Conservation (phyloP, 2,888 invertebrate genomes). For the Pilophorus perplexus region DNA sequence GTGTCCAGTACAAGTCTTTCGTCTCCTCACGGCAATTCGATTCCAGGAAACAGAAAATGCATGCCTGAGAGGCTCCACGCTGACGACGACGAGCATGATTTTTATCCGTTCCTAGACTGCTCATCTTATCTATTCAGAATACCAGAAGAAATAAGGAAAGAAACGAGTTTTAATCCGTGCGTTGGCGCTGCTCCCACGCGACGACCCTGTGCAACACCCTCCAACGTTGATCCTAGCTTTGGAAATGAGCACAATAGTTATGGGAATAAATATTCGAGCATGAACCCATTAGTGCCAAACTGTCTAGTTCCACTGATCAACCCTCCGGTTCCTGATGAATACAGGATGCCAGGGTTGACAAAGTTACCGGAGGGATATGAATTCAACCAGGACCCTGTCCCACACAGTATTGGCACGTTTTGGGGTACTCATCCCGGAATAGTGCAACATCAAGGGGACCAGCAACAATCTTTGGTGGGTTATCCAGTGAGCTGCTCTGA, state of each 20-base stretch:
- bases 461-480: background rate
- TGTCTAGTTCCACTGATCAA: background rate
- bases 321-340: background rate
- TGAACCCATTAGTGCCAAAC: too few relatives aligned
- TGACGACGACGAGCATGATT: background rate
- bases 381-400: too few relatives aligned
- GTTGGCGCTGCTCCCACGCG: conserved; percentile 3
- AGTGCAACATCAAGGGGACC: background rate
- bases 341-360: too few relatives aligned
- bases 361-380: too few relatives aligned
- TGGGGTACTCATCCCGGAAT: background rate
- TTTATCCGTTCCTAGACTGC: conserved; percentile 5
- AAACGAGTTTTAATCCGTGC: conserved; percentile 5
- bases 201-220: background rate
- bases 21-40: too few relatives aligned
- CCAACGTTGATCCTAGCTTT: background rate
- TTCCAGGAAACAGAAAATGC: too few relatives aligned
- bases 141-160: conserved; percentile 12
- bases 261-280: background rate
- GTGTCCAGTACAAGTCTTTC: too few relatives aligned
- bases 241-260: background rate
- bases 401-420: background rate
- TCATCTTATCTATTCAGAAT: conserved; percentile 5
- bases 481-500: background rate
- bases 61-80: too few relatives aligned